Evolutionary conservation across 2,113 vertebrate genomes (phyloP), one percentile per base, ranked within the genome.

Genomic region (Chaetura pelagica): DNA sequence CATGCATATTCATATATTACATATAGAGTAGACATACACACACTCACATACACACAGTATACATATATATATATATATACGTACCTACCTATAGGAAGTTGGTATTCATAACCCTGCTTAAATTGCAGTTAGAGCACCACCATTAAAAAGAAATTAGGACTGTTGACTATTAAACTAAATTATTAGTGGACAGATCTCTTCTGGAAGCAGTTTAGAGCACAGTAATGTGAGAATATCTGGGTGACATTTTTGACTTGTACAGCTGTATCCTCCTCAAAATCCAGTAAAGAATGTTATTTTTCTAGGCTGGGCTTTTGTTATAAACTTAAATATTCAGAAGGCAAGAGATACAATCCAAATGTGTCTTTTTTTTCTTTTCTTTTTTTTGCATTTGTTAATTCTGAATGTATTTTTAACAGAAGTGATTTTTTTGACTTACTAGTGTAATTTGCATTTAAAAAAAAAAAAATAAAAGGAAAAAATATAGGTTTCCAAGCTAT

Each of bases 391-490:
- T 98, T 98, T 98, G 97, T 98, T 98, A 98, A 98, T 98, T 98
- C 97, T 97, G 98, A 98, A 98, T 98, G 98, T 98, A 98, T 98
- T 98, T 98, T 98, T 98, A 98, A 98, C 98, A 96, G 93, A 97
- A 98, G 97, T 98, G 98, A 97, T 98, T 98, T 98, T 98, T 98
- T 98, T 93, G 97, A 98, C 98, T 98, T 98, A 98, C 97, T 98
- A 98, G 98, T 98, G 98, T 98, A 98, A 98, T 98, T 98, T 98
- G 98, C 98, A 98, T 98, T 98, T 96, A 38, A 20, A 48, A 48
- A 32, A 97, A 98, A 98, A 97, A 98, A 94, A 98, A 98, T 98
- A 98, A 98, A 98, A 95, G 97, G 87, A 97, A 98, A 98, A 97
- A 92, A 84, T 96, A 96, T 69, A 97, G 69, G 96, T 97, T 97